phyloP scores from a whole-genome alignment of 2,113 vertebrate genomes.

The Hippocampus abdominalis region DNA sequence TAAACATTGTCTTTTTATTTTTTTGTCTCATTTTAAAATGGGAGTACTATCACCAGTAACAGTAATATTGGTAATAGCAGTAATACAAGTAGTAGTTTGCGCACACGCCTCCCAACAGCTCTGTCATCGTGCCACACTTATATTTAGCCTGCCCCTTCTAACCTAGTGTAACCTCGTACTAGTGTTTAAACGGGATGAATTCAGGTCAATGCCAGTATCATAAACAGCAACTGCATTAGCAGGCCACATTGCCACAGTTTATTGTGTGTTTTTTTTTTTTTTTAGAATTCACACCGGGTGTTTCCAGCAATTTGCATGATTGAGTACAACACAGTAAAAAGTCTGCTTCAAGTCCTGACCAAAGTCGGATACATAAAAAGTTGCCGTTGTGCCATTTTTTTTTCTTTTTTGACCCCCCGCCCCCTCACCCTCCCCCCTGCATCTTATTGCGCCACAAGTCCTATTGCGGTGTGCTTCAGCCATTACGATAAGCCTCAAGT shows the following conservation, averaged over 20 bases:
- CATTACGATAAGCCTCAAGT: conserved; percentile 20
- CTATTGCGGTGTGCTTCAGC: neutral
- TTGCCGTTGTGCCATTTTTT: conserved; percentile 40
- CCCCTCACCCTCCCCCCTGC: too few species aligned
- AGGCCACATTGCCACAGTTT: conserved; percentile 43
- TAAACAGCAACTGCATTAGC: conserved; percentile 53
- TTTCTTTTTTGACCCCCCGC: neutral
- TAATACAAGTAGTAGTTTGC: neutral
- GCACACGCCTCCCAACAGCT: conserved; percentile 12
- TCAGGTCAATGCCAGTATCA: conserved; percentile 58
- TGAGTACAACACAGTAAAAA: conserved; percentile 55
- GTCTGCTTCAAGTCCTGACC: conserved; percentile 59
- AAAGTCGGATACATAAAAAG: conserved; percentile 61
- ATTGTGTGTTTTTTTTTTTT: conserved; percentile 60
- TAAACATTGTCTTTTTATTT: conserved; percentile 66
- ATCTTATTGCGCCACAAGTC: conserved; percentile 25
- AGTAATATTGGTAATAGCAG: neutral
- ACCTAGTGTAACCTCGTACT: conserved; percentile 50
- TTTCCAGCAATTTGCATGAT: conserved; percentile 56
- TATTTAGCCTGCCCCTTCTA: conserved; percentile 45
- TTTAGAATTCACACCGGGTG: conserved; percentile 44
- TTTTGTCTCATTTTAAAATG: conserved; percentile 39
- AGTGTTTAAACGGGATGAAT: conserved; percentile 59
- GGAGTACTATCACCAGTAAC: neutral
- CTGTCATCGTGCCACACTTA: conserved; percentile 52